phyloP scores from a whole-genome alignment of 2,797 vertebrate species.

The Scleropages formosus region DNA sequence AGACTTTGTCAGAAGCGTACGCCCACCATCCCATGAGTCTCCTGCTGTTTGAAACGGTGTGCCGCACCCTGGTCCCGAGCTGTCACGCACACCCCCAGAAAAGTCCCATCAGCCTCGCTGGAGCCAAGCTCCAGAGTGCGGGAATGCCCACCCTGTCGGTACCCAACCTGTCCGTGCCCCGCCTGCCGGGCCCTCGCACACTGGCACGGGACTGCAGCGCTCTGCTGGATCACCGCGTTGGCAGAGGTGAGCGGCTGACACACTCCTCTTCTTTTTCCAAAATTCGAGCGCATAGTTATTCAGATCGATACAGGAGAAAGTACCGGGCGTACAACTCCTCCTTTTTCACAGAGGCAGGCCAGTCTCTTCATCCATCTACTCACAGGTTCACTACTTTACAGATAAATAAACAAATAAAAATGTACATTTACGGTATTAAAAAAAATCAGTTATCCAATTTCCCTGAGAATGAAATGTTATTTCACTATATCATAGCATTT shows the following conservation, averaged over 20 bases:
- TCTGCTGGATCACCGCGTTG: constrained; percentile 40
- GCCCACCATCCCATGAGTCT: not conserved
- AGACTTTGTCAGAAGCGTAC: not conserved
- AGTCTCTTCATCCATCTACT: too few species aligned
- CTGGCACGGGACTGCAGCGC: constrained; percentile 37
- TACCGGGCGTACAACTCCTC: not conserved
- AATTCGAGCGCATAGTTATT: not conserved
- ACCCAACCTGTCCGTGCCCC: not conserved
- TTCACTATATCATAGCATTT: too few species aligned
- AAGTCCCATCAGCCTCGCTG: too few species aligned
- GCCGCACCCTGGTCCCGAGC: not conserved
- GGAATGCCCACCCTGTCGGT: not conserved
- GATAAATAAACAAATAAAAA: too few species aligned
- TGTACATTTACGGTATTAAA: too few species aligned
- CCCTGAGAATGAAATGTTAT: too few species aligned
- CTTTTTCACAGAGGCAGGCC: too few species aligned
- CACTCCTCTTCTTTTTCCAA: not conserved
- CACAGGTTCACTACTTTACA: too few species aligned
- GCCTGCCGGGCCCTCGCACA: constrained; percentile 32
- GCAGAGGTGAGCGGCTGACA: constrained; percentile 14
- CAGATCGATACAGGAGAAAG: not conserved
- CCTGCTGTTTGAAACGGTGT: constrained; percentile 15
- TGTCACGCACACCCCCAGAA: not conserved
- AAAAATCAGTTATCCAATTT: too few species aligned
- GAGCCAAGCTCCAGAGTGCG: not conserved